Conservation (phyloP, 2,113 vertebrate genomes). For the Polypterus senegalus region DNA sequence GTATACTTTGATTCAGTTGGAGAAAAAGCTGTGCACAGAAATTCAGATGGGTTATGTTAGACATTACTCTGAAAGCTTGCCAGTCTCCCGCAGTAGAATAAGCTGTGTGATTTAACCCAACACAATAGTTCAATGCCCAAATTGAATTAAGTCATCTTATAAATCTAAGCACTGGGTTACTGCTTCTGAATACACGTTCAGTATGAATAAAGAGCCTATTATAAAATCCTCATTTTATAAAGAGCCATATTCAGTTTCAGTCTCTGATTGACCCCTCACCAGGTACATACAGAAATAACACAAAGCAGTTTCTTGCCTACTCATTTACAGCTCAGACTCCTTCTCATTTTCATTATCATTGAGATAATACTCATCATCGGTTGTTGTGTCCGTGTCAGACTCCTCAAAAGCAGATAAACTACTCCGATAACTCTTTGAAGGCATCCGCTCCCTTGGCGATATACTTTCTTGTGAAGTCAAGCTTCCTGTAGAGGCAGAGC, state of each 20-base stretch:
- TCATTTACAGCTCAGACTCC: constrained; percentile 56
- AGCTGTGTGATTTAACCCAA: too few species aligned
- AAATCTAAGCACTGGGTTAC: constrained; percentile 8
- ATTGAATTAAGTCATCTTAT: too few species aligned
- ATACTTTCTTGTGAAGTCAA: constrained; percentile 34
- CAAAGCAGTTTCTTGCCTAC: too few species aligned
- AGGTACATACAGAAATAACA: too few species aligned
- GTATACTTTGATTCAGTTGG: too few species aligned
- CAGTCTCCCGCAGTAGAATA: too few species aligned
- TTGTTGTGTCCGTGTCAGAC: constrained; percentile 73
- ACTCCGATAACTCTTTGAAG: constrained; percentile 33
- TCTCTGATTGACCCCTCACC: neutral
- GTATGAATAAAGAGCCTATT: constrained; percentile 27
- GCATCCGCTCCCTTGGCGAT: constrained; percentile 34
- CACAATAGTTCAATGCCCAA: too few species aligned
- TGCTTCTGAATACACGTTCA: constrained; percentile 13
- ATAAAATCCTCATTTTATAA: constrained; percentile 9
- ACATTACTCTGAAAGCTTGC: too few species aligned
- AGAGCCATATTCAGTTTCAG: constrained; percentile 21
- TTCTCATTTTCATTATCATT: constrained; percentile 57
- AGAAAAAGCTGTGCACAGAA: too few species aligned
- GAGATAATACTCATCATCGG: constrained; percentile 86
- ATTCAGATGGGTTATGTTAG: too few species aligned
- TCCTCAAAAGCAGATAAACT: constrained; percentile 54
- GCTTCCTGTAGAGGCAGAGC: constrained; percentile 34